Evolutionary conservation across 1,140 invertebrate genomes (phyloP), one percentile per base, ranked within the genome.

Genomic region (Eubasilissa regina): DNA sequence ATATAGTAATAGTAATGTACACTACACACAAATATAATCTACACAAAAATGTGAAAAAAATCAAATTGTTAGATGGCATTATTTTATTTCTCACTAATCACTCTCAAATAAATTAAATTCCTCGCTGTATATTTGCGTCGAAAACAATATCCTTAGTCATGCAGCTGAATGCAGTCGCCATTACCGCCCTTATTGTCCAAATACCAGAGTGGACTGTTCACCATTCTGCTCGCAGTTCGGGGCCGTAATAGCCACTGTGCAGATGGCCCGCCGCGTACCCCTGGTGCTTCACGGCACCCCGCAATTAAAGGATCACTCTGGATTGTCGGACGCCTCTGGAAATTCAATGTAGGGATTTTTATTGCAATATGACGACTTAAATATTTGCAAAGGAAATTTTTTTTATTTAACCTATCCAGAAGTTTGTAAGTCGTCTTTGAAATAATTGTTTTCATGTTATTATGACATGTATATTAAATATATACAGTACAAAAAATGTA

Each of bases 121-220:
- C 66, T 77, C 45, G 60, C 62, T 21, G 21, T 35, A n/a, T 25
- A 56, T 77, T 53, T 51, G 51, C 62, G n/a, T 43, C 76, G 13
- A 70, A 81, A 79, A 64, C 64, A 79, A 79, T 81, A 76, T 68
- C 74, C 55, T 25, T 12, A 47, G 80, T 81, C 80, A 81, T 79
- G 80, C 77, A 53, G 51, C 68, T 68, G 77, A 73, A 77, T 81
- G 72, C 76, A 81, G 21, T 19, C 9, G 17, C 76, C 66, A 78
- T 78, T 78, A 78, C 15, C 15, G 45, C 62, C 21, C 74, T 79
- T 77, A 81, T 81, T 81, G 77, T 79, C 62, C 35, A 81, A 78
- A 81, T 81, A 35, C 76, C 76, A 43, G 73, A 75, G 72, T 55
- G 68, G 62, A 66, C 62, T 66, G 62, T 15, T 43, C 62, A n/a